Evolutionary conservation across 2,888 invertebrate genomes (phyloP), one percentile per base, ranked within the genome.

Genomic region (Actias luna): DNA sequence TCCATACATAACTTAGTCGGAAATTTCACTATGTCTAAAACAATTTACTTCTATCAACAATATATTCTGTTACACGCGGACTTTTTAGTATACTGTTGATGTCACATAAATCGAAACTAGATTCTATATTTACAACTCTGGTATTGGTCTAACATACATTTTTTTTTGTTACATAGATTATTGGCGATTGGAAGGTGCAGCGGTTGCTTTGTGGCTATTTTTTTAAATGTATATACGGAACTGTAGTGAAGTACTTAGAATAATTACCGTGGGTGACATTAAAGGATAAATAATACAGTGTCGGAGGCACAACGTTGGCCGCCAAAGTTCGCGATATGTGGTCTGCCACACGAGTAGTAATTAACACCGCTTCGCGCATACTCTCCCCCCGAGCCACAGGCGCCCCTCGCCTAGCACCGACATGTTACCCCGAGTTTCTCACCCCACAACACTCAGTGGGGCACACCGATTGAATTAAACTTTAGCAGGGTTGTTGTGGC

Each of bases 381-480:
- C 75, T 68, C 67, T 66, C 58, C 72, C 61, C 69, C 69, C 61
- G 35, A 1, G 10, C 46, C 50, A 5, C 50, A 22, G 16, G 0
- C 67, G 39, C 57, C 59, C 59, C 66, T 57, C 58, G 57, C 63
- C 66, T 65, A 69, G 63, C 69, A 69, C 62, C 68, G 62, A 61
- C 69, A 64, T 61, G 59, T 52, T 39, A 59, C 64, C 71, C 42
- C 64, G 60, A 60, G 67, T 59, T 64, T 60, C 67, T 63, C 68
- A 67, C 66, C 76, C 69, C 73, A 71, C 72, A 79, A 73, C 82
- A 79, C 80, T 79, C 80, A 83, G 79, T 81, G 85, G 83, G 82
- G 84, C 84, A 83, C 87, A 84, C 84, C 88, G 91, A 91, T 92
- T 91, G 92, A 92, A 92, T 92, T 92, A 92, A 92, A 92, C 89